Evolutionary conservation across 2,797 vertebrate species (phyloP), one percentile per base, ranked within the genome.

Genomic region (Sebastes taczanowskii): DNA sequence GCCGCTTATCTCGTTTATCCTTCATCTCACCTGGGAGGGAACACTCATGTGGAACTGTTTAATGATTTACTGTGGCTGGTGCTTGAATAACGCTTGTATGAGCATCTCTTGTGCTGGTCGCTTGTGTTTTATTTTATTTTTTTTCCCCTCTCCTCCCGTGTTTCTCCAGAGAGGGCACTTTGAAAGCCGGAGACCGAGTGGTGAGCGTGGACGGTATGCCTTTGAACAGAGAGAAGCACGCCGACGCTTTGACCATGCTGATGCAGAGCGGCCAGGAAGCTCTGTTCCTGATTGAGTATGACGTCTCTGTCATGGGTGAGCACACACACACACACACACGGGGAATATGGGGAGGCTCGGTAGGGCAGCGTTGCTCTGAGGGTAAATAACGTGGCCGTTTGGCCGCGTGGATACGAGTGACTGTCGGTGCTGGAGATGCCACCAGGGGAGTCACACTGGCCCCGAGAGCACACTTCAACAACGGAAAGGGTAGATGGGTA

Each of bases 251-350:
- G 87, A 97, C 96, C 88, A 95, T 97, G 81, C 95, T 99, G 90
- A 95, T 95, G 90, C 97, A 98, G 92, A 98, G 98, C 89, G 87
- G 96, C 93, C 98, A 98, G 67, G 98, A 99, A 91, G 97, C 97
- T 1, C 94, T 98, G 83, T 98, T 99, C 95, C 97, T 98, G 94
- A 98, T 99, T 2, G 98, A 99, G 92, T 99, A 99, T 11, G 98
- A 99, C 70, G 96, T 99, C 91, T 95, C 96, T 83, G 94, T 98
- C 87, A 97, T 98, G 94, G 99, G 99, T 99, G 96, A 96, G 95
- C 85, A 81, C 23, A 23, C 23, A 83, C 23, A 23, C 23, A 84
- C 73, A 73, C 81, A 75, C 74, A 58, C 35, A 38, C 59, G 7
- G 68, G 74, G 74, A 77, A 66, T 69, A 49, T 86, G 79, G 30